Percentiles rank a stretch among this genome's conserved stretches.
These are phyloP conservation scores for Pocota personata DNA, from an alignment of 2,888 invertebrate genomes.

Conservation along the genomic window DNA sequence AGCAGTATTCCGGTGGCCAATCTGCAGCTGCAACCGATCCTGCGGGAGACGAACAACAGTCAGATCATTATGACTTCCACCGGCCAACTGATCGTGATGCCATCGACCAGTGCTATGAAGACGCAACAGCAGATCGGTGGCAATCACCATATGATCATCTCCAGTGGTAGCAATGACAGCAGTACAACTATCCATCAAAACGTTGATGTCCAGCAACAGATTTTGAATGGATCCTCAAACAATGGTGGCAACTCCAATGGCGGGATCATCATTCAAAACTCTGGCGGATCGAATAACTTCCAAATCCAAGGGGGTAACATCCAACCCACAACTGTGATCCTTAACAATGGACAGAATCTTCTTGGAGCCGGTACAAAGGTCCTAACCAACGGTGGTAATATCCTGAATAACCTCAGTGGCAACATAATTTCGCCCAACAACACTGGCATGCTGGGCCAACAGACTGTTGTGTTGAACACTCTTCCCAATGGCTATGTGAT, in stretches of 20 bases:
- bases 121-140: slow-evolving; percentile 74
- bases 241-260: slow-evolving; percentile 45
- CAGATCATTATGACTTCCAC: slow-evolving; percentile 83
- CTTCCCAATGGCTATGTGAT: slow-evolving; percentile 90
- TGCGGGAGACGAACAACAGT: slow-evolving; percentile 77
- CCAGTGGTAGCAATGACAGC: slow-evolving; percentile 45
- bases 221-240: slow-evolving; percentile 48
- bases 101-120: slow-evolving; percentile 75
- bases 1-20: slow-evolving; percentile 76
- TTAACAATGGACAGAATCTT: slow-evolving; percentile 76
- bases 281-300: slow-evolving; percentile 67
- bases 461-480: slow-evolving; percentile 91
- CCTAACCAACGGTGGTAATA: slow-evolving; percentile 77
- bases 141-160: slow-evolving; percentile 76
- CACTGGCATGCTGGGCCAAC: slow-evolving; percentile 86
- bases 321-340: slow-evolving; percentile 78
- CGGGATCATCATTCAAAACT: slow-evolving; percentile 76
- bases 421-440: slow-evolving; percentile 75
- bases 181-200: slow-evolving; percentile 48
- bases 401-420: slow-evolving; percentile 74
- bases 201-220: slow-evolving; percentile 65
- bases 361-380: slow-evolving; percentile 76
- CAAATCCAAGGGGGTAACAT: slow-evolving; percentile 74
- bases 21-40: slow-evolving; percentile 78
- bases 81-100: slow-evolving; percentile 82